Evolutionary conservation across 2,113 vertebrate species (phyloP), one percentile per base, ranked within the genome.

Genomic region (Strigops habroptila): DNA sequence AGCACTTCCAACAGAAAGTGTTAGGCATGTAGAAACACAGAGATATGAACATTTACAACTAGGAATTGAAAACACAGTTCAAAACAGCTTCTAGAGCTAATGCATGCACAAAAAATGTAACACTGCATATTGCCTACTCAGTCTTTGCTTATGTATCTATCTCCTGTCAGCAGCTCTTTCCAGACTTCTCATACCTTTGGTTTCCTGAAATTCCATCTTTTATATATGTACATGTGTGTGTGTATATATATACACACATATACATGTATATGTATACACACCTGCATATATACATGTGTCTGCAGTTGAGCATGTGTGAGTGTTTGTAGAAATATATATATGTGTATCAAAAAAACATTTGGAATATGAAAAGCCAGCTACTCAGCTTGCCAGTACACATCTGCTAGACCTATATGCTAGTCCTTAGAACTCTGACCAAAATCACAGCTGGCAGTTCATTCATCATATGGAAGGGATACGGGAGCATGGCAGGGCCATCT

Each of bases 181-280:
- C 43, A 90, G 37, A 60, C 13, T 71, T 90, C 48, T 79, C 24
- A 59, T 19, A 14, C 43, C 13, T 85, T 85, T 76, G 5, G 4
- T 76, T 78, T 71, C 31, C 31, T 71, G 12, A 18, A 74, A 63
- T 64, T 63, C 21, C 43, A 17, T 30, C 25, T 49, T 86, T 68
- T 48, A 18, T 31, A 60, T 37, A 73, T 2, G 14, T 35, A 24
- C 0, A 0, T 30, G 17, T 39, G 9, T 12, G 13, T 37, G 2
- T 12, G 6, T 25, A 12, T 14, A 10, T 35, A 30, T 15, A 28
- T 3, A 37, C 3, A 67, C 8, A 49, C 7, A 49, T 0, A 0
- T 24, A 30, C 49, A 13, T 31, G 19, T 25, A 27, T 7, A 5
- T 59, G 6, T 39, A 25, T 52, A 77, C 2, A 10, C 30, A 44